Evolutionary conservation across 2,797 vertebrate genomes (phyloP).

Genomic region (Pristis pectinata): DNA sequence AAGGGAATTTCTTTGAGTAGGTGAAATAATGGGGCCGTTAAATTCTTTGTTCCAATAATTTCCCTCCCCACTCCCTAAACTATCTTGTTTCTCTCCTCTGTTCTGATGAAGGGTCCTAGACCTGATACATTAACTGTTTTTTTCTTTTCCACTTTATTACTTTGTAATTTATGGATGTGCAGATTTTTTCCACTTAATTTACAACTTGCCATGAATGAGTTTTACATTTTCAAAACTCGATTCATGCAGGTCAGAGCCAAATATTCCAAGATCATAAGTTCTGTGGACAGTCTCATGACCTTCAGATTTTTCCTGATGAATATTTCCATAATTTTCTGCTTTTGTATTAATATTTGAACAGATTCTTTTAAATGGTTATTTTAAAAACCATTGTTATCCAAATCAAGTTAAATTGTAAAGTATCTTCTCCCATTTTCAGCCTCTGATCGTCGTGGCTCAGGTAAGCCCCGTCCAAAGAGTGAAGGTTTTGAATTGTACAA

Average conservation of each 20-base stretch:
- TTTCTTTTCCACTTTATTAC: no score
- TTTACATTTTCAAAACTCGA: background rate
- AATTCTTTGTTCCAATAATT: no score
- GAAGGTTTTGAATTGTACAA: conserved; percentile 96
- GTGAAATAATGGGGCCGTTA: no score
- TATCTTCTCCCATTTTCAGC: conserved; percentile 55
- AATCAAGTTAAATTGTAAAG: background rate
- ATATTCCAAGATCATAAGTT: background rate
- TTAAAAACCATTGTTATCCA: background rate
- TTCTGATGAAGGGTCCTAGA: no score
- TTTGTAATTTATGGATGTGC: no score
- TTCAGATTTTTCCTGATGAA: no score
- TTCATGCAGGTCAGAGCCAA: background rate
- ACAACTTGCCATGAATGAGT: background rate
- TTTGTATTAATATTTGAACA: background rate
- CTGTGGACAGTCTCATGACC: no score
- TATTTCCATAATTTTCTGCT: no score
- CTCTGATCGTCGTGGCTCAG: conserved; percentile 78
- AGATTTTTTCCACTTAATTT: background rate
- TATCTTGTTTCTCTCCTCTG: no score
- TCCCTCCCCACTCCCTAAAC: no score
- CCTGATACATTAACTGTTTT: no score
- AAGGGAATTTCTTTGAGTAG: no score
- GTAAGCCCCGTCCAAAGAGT: conserved; percentile 92
- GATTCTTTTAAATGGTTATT: background rate